Conservation (phyloP, 2,888 invertebrate species). For the Heteromurus nitidus region DNA sequence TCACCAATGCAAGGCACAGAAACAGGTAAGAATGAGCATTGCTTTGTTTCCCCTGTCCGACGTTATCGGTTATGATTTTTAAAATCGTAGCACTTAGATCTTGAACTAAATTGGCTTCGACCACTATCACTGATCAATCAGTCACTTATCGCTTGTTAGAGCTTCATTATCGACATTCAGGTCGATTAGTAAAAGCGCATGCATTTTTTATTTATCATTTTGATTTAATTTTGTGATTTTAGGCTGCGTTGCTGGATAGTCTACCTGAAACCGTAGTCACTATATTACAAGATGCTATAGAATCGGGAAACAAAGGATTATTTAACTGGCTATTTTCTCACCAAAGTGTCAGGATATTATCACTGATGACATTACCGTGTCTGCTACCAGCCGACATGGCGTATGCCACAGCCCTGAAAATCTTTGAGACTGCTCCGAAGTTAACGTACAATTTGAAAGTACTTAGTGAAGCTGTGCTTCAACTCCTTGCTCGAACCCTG, state of each 20-base stretch:
- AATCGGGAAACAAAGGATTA: conserved; percentile 92
- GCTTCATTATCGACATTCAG: too few relatives aligned
- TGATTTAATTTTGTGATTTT: conserved; percentile 55
- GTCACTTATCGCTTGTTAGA: too few relatives aligned
- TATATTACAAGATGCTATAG: conserved; percentile 94
- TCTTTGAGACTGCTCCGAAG: conserved; percentile 77
- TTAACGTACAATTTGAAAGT: conserved; percentile 79
- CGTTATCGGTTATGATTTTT: too few relatives aligned
- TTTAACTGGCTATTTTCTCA: conserved; percentile 93
- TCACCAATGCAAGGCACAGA: conserved; percentile 89
- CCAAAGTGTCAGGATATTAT: conserved; percentile 86
- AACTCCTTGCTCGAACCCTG: conserved; percentile 79
- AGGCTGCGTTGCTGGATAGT: conserved; percentile 91
- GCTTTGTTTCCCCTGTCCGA: neutral
- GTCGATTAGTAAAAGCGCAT: too few relatives aligned
- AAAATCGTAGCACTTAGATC: too few relatives aligned
- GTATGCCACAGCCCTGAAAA: conserved; percentile 91
- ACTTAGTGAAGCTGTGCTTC: conserved; percentile 80
- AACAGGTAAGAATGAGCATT: conserved; percentile 86
- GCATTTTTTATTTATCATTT: conserved; percentile 5
- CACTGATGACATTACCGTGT: conserved; percentile 88
- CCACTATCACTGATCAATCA: too few relatives aligned
- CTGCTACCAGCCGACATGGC: conserved; percentile 91
- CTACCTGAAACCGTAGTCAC: conserved; percentile 92
- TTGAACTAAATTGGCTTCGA: too few relatives aligned